A percentile compares a stretch with the other conserved stretches of the same genome.
Conservation (phyloP, 2,797 vertebrate genomes). For the Halcyon chelicuti region DNA sequence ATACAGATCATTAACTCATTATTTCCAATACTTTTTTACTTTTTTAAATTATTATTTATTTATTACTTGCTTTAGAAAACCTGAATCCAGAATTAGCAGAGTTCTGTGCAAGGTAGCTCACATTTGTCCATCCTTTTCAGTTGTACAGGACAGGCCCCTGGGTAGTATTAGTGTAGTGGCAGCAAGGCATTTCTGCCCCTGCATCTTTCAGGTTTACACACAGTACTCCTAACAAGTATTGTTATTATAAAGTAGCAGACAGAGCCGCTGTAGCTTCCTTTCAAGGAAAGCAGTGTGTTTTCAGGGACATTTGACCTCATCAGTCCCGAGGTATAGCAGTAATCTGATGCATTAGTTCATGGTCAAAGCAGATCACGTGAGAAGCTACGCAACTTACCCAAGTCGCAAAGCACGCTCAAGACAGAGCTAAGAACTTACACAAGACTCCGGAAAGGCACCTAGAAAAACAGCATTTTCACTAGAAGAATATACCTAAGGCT, state of each 20-base stretch:
- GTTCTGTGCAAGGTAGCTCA: background rate
- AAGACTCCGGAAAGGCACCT: background rate
- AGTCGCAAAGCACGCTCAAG: background rate
- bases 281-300: background rate
- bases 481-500: background rate
- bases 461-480: background rate
- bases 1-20: background rate
- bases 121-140: background rate
- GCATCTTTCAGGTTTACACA: background rate
- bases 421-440: background rate
- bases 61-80: background rate
- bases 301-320: background rate
- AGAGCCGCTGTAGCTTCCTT: background rate
- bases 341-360: background rate
- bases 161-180: background rate
- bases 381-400: background rate
- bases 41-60: background rate
- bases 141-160: background rate
- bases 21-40: background rate
- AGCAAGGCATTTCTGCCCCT: background rate
- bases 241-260: background rate
- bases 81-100: background rate
- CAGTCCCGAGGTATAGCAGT: background rate
- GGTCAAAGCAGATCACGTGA: background rate
- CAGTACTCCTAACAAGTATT: background rate